Conservation (phyloP, 2,888 invertebrate species). For the Conchocele bisecta region DNA sequence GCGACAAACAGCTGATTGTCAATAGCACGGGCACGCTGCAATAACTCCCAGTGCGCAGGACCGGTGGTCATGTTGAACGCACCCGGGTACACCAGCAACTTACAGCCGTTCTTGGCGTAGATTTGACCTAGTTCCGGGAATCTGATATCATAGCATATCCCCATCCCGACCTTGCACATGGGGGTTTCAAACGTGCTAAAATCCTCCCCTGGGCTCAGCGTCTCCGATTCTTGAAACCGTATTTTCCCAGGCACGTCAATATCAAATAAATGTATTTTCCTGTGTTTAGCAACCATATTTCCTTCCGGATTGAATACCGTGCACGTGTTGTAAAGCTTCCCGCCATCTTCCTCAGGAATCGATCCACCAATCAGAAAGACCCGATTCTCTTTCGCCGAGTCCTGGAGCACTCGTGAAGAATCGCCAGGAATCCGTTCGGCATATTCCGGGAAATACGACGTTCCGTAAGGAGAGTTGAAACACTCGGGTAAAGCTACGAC, state of each 20-base stretch:
- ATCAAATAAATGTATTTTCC: constrained; percentile 98
- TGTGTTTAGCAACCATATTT: constrained; percentile 89
- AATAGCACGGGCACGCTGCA: constrained; percentile 91
- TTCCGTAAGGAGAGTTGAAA: constrained; percentile 96
- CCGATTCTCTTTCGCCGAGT: constrained; percentile 89
- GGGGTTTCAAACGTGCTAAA: constrained; percentile 89
- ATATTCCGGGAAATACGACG: constrained; percentile 90
- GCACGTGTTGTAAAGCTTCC: constrained; percentile 90
- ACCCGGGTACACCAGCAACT: constrained; percentile 94
- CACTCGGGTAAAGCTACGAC: constrained; percentile 92
- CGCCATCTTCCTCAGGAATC: constrained; percentile 89
- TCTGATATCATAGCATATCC: constrained; percentile 97
- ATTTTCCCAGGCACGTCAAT: constrained; percentile 96
- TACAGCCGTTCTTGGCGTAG: constrained; percentile 86
- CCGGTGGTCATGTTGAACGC: constrained; percentile 99
- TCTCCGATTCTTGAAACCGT: constrained; percentile 95
- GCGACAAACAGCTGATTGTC: constrained; percentile 96
- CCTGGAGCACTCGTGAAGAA: constrained; percentile 88
- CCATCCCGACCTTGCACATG: constrained; percentile 91
- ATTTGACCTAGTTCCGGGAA: constrained; percentile 90
- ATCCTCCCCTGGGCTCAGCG: constrained; percentile 89
- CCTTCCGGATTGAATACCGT: constrained; percentile 93
- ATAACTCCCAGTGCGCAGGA: constrained; percentile 94
- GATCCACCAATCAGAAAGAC: constrained; percentile 95
- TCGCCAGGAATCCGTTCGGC: constrained; percentile 93